These are phyloP conservation scores for Henicopernis longicauda DNA, from an alignment of 2,113 vertebrate species.

Conservation along the genomic window DNA sequence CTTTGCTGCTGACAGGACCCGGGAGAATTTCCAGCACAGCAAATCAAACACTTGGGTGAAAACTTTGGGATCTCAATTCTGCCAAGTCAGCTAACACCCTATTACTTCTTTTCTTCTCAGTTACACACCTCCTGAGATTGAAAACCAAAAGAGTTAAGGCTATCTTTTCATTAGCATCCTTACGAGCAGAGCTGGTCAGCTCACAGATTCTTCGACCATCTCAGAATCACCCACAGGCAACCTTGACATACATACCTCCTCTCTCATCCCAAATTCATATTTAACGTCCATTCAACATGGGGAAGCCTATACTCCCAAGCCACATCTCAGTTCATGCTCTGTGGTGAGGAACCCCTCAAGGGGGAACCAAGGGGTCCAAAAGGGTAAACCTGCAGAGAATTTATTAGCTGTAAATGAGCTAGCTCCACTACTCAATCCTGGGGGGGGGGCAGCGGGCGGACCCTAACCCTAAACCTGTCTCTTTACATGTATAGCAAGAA, in stretches of 20 bases:
- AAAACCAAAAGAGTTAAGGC: neutral
- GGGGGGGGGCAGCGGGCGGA: too few relatives aligned
- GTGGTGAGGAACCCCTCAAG: neutral
- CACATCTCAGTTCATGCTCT: neutral
- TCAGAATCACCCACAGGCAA: neutral
- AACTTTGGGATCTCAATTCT: neutral
- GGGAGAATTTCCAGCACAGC: slow-evolving; percentile 5
- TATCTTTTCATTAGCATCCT: neutral
- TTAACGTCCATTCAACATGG: neutral
- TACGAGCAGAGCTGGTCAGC: neutral
- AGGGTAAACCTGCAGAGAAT: neutral
- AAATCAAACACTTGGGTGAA: slow-evolving; percentile 38
- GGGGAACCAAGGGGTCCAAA: neutral
- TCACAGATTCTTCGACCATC: neutral
- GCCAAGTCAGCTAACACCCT: neutral
- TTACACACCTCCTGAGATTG: neutral
- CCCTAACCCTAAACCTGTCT: neutral
- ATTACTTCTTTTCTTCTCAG: neutral
- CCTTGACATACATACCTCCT: neutral
- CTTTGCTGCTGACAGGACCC: slow-evolving; percentile 22
- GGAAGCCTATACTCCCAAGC: neutral
- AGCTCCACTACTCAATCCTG: neutral
- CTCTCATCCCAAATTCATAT: neutral
- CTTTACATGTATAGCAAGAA: neutral
- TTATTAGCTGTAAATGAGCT: neutral